Percentiles rank a stretch among this genome's conserved stretches.
Conservation (phyloP, 2,797 vertebrate species). For the Brachymystax lenok region DNA sequence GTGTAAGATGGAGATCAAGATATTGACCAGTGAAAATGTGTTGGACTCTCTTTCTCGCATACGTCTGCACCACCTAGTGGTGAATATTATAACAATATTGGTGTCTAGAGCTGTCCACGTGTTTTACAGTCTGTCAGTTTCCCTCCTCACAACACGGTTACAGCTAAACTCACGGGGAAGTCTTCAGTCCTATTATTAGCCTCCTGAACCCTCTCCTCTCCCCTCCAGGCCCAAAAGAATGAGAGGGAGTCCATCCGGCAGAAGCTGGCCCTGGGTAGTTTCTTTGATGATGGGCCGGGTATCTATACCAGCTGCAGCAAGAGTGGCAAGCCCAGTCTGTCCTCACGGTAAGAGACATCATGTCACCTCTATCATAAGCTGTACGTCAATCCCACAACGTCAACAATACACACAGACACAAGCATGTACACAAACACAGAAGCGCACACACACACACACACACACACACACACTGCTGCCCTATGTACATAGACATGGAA, state of each 20-base stretch:
- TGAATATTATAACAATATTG: not conserved
- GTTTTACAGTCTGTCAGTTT: too few relatives aligned
- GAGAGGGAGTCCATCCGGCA: conserved; percentile 98
- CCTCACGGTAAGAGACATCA: conserved; percentile 84
- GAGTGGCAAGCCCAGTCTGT: conserved; percentile 97
- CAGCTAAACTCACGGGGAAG: not conserved
- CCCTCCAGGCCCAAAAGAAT: conserved; percentile 94
- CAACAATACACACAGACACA: conserved; percentile 1
- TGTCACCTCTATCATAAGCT: not conserved
- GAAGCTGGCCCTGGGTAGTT: conserved; percentile 97
- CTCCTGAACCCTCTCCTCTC: conserved; percentile 9
- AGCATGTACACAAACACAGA: too few relatives aligned
- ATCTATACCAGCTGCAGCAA: conserved; percentile 98
- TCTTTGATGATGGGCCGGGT: conserved; percentile 98
- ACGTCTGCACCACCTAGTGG: conserved; percentile 55
- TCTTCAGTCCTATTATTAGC: not conserved
- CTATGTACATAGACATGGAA: too few relatives aligned
- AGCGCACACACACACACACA: too few relatives aligned
- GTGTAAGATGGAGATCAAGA: not conserved
- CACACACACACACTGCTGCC: too few relatives aligned
- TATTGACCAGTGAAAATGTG: not conserved
- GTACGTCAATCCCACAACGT: not conserved
- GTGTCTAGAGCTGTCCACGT: not conserved
- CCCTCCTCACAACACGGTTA: not conserved
- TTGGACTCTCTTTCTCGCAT: conserved; percentile 23